Evolutionary conservation across 2,888 invertebrate species (phyloP), one percentile per base, ranked within the genome.

Genomic region (Tubulanus polymorphus): DNA sequence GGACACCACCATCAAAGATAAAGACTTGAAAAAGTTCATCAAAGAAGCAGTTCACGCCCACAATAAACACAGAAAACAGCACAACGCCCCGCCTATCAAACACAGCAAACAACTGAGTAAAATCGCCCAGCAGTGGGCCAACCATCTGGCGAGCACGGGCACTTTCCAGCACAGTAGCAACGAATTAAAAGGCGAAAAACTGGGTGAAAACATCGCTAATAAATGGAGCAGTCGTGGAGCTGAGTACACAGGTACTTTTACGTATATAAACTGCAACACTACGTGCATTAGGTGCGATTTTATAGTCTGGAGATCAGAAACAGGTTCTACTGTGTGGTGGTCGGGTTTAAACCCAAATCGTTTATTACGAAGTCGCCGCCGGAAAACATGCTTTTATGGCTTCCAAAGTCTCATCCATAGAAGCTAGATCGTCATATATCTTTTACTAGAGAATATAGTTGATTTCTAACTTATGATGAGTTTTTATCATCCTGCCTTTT

Each of bases 81-180:
- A 74, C 57, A 67, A 67, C n/a, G 63, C 57, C 8, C 48, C 63
- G 8, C 49, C 61, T 46, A 60, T 74, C 5, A 67, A 63, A 27
- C 67, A 69, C 54, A 66, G 65, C 58, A 56, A 66, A 37, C 78
- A 80, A 45, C 65, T 81, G 45, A 67, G 67, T 20, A 68, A 68
- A 27, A 65, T 71, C 53, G 81, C 81, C 15, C 91, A 92, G 79
- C 87, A 88, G 37, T 91, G 91, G 91, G 91, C 91, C 3, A 91
- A 91, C 78, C 87, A 90, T 70, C 80, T 91, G 69, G 91, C 90
- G 12, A 88, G 89, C 75, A 88, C 87, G 2, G 88, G 89, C 74
- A 85, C 85, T 67, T 89, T 91, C 80, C 88, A 89, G 78, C 76
- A 80, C 59, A 83, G 89, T 63, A 87, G 86, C 75, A 88, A 89